These are phyloP conservation scores for Centruroides vittatus DNA, from an alignment of 1,140 invertebrate species.

Conservation along the genomic window DNA sequence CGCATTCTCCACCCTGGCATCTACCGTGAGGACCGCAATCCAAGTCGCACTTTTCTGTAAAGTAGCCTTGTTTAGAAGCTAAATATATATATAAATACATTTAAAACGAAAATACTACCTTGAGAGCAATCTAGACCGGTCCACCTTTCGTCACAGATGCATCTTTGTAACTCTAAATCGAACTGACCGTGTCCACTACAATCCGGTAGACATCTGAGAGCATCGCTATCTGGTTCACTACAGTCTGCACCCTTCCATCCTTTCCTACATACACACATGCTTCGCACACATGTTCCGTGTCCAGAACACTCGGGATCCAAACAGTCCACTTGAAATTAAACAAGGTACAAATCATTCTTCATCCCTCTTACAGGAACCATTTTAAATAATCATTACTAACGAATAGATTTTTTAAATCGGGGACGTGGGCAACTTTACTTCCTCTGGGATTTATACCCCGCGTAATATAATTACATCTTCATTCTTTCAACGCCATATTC, in stretches of 20 bases:
- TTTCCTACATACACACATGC: slow-evolving; percentile 83
- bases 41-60: slow-evolving; percentile 68
- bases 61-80: neutral
- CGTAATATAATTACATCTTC: too few relatives aligned
- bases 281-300: slow-evolving; percentile 89
- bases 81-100: neutral
- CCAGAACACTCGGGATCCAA: slow-evolving; percentile 72
- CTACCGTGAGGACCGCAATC: slow-evolving; percentile 80
- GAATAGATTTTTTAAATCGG: too few relatives aligned
- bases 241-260: slow-evolving; percentile 91
- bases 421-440: too few relatives aligned
- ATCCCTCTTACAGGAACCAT: too few relatives aligned
- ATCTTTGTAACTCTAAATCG: slow-evolving; percentile 69
- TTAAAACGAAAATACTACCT: slow-evolving; percentile 40
- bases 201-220: slow-evolving; percentile 73
- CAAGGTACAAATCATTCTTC: too few relatives aligned
- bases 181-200: slow-evolving; percentile 82
- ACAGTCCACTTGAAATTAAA: slow-evolving; percentile 49
- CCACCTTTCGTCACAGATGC: slow-evolving; percentile 76
- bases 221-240: slow-evolving; percentile 66
- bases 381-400: too few relatives aligned
- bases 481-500: too few relatives aligned
- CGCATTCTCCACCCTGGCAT: slow-evolving; percentile 76
- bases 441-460: too few relatives aligned
- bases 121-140: slow-evolving; percentile 79